Conservation (phyloP, 2,797 vertebrate species). For the Emys orbicularis region DNA sequence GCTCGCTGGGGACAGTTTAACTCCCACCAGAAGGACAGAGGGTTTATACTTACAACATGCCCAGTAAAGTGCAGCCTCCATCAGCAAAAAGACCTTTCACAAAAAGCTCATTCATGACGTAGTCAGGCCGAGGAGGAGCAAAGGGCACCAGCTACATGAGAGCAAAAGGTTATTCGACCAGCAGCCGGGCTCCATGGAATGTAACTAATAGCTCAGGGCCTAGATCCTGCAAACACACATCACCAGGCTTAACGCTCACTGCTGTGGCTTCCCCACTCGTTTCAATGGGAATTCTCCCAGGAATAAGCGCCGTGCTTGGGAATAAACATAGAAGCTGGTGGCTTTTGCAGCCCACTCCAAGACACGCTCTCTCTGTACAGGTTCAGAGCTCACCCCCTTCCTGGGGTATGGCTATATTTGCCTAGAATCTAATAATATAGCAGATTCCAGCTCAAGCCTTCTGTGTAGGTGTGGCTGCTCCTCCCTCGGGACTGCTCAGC, state of each 20-base stretch:
- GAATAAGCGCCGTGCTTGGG: no score
- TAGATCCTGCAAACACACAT: neutral
- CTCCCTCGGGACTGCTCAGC: fast-evolving
- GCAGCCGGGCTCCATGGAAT: neutral
- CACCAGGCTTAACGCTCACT: neutral
- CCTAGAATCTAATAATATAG: no score
- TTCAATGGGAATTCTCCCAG: no score
- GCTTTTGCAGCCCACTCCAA: no score
- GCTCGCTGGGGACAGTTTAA: no score
- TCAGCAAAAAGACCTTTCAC: slow-evolving; percentile 60
- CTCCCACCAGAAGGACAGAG: neutral
- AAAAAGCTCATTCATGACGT: slow-evolving; percentile 63
- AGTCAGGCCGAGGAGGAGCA: slow-evolving; percentile 58
- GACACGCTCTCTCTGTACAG: fast-evolving
- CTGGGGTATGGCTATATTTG: no score
- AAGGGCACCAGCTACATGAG: slow-evolving; percentile 71
- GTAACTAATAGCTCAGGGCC: neutral
- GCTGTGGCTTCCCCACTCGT: no score
- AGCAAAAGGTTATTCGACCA: neutral
- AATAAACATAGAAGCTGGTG: no score
- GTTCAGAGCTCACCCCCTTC: neutral
- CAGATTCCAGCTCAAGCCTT: neutral
- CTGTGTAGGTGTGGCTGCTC: neutral
- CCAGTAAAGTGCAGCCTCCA: slow-evolving; percentile 25
- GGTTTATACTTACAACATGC: slow-evolving; percentile 20